Percentiles rank a stretch among this genome's conserved stretches.
These are phyloP conservation scores for Pyrocoelia pectoralis DNA, from an alignment of 2,888 invertebrate species.

Conservation along the genomic window DNA sequence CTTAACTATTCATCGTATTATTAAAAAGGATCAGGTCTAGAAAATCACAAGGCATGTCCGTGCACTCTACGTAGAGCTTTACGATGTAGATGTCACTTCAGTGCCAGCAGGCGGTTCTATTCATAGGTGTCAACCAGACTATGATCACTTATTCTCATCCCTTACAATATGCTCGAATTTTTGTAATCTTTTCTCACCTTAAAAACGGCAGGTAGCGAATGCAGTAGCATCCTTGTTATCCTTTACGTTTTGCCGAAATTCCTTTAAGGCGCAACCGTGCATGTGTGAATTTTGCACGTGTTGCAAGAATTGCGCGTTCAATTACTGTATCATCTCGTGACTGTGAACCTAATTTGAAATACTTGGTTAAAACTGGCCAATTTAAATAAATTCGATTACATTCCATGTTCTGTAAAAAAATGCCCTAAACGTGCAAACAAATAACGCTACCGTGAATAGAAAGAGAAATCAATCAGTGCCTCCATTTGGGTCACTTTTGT, in stretches of 20 bases:
- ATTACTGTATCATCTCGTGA: too few relatives aligned
- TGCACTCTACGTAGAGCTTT: constrained; percentile 54
- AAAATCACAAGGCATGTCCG: constrained; percentile 45
- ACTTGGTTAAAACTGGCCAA: neutral
- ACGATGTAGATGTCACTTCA: constrained; percentile 55
- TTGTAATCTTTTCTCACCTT: constrained; percentile 31
- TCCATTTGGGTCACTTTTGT: constrained; percentile 55
- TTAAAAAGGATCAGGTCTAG: constrained; percentile 24
- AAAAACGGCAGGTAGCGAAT: constrained; percentile 38
- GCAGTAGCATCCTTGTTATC: constrained; percentile 48
- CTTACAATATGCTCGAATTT: constrained; percentile 34
- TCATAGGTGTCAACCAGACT: constrained; percentile 55
- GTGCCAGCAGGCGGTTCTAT: constrained; percentile 54
- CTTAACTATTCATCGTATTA: constrained; percentile 28
- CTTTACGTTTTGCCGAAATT: constrained; percentile 49
- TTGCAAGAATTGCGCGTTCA: too few relatives aligned
- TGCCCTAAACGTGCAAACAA: constrained; percentile 16
- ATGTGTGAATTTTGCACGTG: neutral
- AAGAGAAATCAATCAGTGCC: constrained; percentile 53
- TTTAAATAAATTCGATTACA: constrained; percentile 6
- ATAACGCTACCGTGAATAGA: constrained; percentile 14
- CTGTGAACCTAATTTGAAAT: too few relatives aligned
- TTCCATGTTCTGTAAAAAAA: neutral
- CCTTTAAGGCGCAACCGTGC: neutral
- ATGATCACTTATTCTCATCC: constrained; percentile 56